phyloP scores from a whole-genome alignment of 2,888 invertebrate species.

The Tenthredo mesomela region DNA sequence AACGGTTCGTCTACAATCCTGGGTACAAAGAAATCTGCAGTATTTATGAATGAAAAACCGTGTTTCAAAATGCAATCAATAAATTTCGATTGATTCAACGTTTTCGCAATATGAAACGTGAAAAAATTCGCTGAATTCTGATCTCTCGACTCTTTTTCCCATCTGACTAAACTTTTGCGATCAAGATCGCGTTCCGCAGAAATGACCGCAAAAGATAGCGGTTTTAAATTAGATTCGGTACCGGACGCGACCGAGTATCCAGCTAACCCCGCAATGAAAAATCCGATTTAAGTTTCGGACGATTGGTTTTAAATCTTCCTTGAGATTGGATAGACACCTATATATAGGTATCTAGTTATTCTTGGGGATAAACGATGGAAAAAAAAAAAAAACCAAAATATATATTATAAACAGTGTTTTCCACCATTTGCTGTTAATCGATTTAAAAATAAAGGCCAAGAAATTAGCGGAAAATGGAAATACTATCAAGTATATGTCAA shows the following conservation, averaged over 20 bases:
- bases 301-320: conserved; percentile 45
- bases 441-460: not conserved
- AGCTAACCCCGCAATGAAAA: not conserved
- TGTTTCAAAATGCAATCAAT: not conserved
- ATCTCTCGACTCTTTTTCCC: not conserved
- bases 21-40: not conserved
- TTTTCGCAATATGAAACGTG: not conserved
- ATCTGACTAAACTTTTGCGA: not conserved
- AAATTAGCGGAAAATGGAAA: too few relatives aligned
- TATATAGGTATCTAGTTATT: not conserved
- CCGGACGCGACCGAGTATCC: not conserved
- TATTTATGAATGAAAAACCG: not conserved
- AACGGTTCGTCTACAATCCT: not conserved
- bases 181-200: conserved; percentile 3
- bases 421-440: not conserved
- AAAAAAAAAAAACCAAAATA: not conserved
- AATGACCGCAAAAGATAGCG: conserved; percentile 45
- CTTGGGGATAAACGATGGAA: not conserved
- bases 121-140: not conserved
- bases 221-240: conserved; percentile 28
- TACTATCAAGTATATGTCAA: too few relatives aligned
- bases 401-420: not conserved
- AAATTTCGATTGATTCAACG: not conserved
- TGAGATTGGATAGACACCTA: conserved; percentile 16
- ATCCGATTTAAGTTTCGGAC: conserved; percentile 31